These are phyloP conservation scores for Parasteatoda tepidariorum DNA, from an alignment of 1,140 invertebrate species.

Conservation along the genomic window DNA sequence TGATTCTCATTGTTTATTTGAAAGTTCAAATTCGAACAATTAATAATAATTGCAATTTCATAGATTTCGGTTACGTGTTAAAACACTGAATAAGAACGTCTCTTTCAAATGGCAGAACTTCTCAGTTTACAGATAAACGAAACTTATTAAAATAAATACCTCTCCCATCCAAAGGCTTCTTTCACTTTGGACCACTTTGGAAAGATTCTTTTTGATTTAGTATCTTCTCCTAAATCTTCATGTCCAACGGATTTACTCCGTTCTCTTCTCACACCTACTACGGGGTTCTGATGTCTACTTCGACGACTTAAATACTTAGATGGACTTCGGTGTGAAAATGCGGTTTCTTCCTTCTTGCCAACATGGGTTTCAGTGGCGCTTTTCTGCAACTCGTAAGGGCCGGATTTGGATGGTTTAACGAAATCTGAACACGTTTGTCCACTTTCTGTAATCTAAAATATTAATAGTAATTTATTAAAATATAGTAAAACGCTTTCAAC, in stretches of 20 bases:
- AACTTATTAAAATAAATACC: too few relatives aligned
- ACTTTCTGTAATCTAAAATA: slow-evolving; percentile 16
- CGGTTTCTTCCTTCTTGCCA: neutral
- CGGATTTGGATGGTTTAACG: neutral
- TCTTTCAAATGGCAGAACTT: too few relatives aligned
- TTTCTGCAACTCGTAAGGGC: slow-evolving; percentile 11
- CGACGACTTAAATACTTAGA: slow-evolving; percentile 15
- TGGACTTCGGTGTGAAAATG: neutral
- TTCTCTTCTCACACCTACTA: slow-evolving; percentile 2
- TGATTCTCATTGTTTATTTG: too few relatives aligned
- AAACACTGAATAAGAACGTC: too few relatives aligned
- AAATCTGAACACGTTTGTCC: slow-evolving; percentile 22
- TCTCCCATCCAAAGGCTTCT: slow-evolving; percentile 60
- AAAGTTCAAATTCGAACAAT: too few relatives aligned
- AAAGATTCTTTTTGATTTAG: slow-evolving; percentile 46
- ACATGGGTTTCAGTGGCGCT: slow-evolving; percentile 38
- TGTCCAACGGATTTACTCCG: slow-evolving; percentile 58
- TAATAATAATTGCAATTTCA: too few relatives aligned
- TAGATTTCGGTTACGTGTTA: too few relatives aligned
- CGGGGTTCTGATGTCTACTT: neutral
- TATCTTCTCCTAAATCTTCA: slow-evolving; percentile 29
- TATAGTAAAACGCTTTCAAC: neutral
- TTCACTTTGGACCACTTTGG: slow-evolving; percentile 60
- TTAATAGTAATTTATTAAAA: neutral
- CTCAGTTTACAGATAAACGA: too few relatives aligned